Percentiles rank a stretch among this genome's conserved stretches.
Evolutionary conservation across 2,797 vertebrate genomes (phyloP).

Genomic region (Tokudaia muenninki): DNA sequence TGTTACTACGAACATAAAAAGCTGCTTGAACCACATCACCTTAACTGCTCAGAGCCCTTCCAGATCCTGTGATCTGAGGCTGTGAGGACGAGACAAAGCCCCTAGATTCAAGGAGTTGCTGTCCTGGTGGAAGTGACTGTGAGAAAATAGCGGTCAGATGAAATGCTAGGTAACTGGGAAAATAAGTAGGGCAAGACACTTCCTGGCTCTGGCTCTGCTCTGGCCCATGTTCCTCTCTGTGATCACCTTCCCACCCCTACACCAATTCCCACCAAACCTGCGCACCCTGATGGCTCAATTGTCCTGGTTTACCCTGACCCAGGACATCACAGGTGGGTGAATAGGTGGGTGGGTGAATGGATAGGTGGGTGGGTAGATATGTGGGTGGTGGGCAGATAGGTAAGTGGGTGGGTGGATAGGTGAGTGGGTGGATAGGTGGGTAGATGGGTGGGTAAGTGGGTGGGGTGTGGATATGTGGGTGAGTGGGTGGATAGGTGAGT

Average conservation of each 20-base stretch:
- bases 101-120: background rate
- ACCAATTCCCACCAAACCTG: background rate
- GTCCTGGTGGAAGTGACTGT: background rate
- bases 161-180: background rate
- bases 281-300: background rate
- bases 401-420: background rate
- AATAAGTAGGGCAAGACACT: background rate
- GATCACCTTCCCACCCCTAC: background rate
- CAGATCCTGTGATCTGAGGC: background rate
- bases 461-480: too few species aligned
- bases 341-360: background rate
- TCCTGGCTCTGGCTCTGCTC: background rate
- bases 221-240: background rate
- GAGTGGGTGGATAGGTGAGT: accelerated
- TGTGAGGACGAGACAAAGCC: background rate
- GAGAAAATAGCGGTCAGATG: accelerated
- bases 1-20: background rate
- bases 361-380: background rate
- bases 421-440: too few species aligned
- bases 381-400: too few species aligned
- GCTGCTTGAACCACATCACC: background rate
- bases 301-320: too few species aligned
- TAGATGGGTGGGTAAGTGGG: too few species aligned
- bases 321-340: too few species aligned
- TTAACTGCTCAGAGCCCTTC: background rate